These are phyloP conservation scores for Drosophila elegans DNA, from an alignment of 1,140 invertebrate species.

Conservation along the genomic window DNA sequence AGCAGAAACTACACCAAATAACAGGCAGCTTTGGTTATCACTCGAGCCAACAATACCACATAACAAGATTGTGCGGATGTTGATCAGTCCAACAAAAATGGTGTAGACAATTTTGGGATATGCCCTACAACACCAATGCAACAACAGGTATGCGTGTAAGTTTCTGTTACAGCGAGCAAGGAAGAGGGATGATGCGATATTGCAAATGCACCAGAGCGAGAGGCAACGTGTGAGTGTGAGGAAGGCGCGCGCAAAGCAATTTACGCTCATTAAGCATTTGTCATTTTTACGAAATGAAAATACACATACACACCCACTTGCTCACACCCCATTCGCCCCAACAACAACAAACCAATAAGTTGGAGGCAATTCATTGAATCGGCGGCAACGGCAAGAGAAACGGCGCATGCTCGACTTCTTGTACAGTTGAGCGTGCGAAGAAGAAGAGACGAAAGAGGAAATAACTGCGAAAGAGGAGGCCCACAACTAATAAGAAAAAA, in stretches of 20 bases:
- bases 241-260: slow-evolving; percentile 76
- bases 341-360: slow-evolving; percentile 49
- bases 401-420: slow-evolving; percentile 74
- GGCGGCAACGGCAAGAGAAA: slow-evolving; percentile 29
- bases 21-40: slow-evolving; percentile 13
- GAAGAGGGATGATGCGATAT: neutral
- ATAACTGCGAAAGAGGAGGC: slow-evolving; percentile 13
- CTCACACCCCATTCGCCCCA: slow-evolving; percentile 45
- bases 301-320: slow-evolving; percentile 50
- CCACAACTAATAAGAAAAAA: slow-evolving; percentile 71
- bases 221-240: slow-evolving; percentile 18
- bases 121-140: slow-evolving; percentile 11
- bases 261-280: slow-evolving; percentile 79
- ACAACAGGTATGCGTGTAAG: slow-evolving; percentile 44
- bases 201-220: slow-evolving; percentile 17
- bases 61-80: neutral
- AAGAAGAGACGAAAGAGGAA: slow-evolving; percentile 27
- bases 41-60: neutral
- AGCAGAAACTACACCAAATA: neutral
- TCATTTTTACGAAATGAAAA: slow-evolving; percentile 67
- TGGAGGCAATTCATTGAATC: slow-evolving; percentile 60
- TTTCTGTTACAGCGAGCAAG: slow-evolving; percentile 27
- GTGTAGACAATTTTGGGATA: slow-evolving; percentile 44
- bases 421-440: slow-evolving; percentile 70
- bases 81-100: slow-evolving; percentile 63